Conservation (phyloP, 1,140 invertebrate species). For the Zaprionus davidi region DNA sequence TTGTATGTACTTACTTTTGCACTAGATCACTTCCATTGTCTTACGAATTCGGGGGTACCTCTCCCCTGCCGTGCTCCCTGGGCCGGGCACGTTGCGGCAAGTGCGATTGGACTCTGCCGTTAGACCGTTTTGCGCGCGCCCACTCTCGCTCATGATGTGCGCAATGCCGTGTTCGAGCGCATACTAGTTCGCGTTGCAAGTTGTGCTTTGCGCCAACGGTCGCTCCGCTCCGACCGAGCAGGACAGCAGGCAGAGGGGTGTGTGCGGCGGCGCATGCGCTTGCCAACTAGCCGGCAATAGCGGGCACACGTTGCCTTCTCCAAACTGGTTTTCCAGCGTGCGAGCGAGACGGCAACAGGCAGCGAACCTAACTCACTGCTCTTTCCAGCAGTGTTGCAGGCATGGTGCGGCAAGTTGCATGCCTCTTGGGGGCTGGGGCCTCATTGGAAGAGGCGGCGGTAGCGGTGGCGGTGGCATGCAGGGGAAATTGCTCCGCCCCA, state of each 20-base stretch:
- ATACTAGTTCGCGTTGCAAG: constrained; percentile 81
- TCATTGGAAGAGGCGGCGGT: constrained; percentile 53
- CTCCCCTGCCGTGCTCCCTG: neutral
- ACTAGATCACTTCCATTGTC: constrained; percentile 12
- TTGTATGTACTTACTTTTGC: constrained; percentile 13
- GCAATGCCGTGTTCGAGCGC: constrained; percentile 81
- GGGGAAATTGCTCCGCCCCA: constrained; percentile 72
- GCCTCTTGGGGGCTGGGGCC: constrained; percentile 29
- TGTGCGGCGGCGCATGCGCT: constrained; percentile 43
- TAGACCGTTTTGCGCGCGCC: constrained; percentile 67
- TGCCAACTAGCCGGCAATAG: constrained; percentile 16
- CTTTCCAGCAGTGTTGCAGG: constrained; percentile 59
- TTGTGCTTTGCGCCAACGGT: constrained; percentile 50
- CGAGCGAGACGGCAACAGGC: constrained; percentile 48
- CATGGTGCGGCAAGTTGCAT: constrained; percentile 18
- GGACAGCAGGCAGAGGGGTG: constrained; percentile 58
- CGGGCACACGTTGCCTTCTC: constrained; percentile 27
- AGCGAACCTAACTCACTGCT: constrained; percentile 34
- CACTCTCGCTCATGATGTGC: constrained; percentile 80
- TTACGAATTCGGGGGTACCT: neutral
- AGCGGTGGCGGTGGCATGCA: neutral
- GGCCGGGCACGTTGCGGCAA: neutral
- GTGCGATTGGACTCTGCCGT: neutral
- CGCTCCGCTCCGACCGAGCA: constrained; percentile 23
- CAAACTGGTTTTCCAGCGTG: constrained; percentile 66